Evolutionary conservation across 2,113 vertebrate species (phyloP), one percentile per base, ranked within the genome.

Genomic region (Cinclus cinclus): DNA sequence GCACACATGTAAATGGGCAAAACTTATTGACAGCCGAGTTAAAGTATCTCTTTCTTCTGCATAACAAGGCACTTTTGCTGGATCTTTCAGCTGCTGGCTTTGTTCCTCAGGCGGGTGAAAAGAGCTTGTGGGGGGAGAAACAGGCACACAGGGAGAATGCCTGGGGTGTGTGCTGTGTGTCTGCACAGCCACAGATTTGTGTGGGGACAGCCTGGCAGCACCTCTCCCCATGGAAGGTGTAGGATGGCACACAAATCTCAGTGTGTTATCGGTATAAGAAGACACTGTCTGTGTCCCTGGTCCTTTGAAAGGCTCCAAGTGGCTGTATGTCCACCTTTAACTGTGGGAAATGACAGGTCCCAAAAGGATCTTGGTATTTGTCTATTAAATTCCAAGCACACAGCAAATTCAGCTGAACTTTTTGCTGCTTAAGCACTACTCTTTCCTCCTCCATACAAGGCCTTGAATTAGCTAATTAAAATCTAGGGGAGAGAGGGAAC

Each of bases 391-490:
- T 95, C 88, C 56, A 44, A 78, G 83, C 84, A 87, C 79, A 90
- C 53, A 92, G 91, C 80, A 86, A 74, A 73, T 75, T 90, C 64
- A 75, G 88, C 86, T 92, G 86, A 87, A 87, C 68, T 96, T 96
- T 94, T 80, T 97, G 92, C 92, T 94, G 90, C 83, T 96, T 90
- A 86, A 95, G 94, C 92, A 94, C 44, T 86, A 59, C 52, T 88
- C 78, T 67, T 89, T 76, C 87, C 87, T 95, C 87, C 91, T 96
- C 92, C 71, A 31, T 93, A 49, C 88, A 65, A 91, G 85, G 80
- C 80, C 77, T 80, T 95, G 94, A 95, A 93, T 92, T 92, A 94
- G 73, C 90, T 96, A 89, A 96, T 96, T 96, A 95, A 96, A 95
- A 71, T 88, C 87, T 82, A 82, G 77, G 3, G 5, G 73, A 21